Conservation (phyloP, 2,888 invertebrate genomes). For the Thymelicus sylvestris region DNA sequence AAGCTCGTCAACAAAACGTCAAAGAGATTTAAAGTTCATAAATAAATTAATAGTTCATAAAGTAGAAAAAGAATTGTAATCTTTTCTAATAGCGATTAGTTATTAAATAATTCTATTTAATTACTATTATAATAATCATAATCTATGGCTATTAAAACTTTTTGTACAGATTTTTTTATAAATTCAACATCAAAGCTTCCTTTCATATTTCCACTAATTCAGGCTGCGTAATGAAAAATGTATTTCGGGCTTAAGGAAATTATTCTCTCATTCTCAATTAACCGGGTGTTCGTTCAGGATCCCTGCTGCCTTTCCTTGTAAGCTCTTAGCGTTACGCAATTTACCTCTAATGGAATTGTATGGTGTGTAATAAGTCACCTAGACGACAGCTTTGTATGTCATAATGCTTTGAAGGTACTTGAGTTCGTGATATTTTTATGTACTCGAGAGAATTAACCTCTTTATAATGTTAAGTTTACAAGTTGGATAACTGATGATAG, state of each 20-base stretch:
- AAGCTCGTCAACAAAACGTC: too few relatives aligned
- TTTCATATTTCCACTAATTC: background rate
- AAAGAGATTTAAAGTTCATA: too few relatives aligned
- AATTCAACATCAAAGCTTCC: background rate
- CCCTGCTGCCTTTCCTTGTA: slow-evolving; percentile 12
- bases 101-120: too few relatives aligned
- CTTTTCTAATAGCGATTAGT: too few relatives aligned
- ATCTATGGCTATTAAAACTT: too few relatives aligned
- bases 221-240: background rate
- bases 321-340: slow-evolving; percentile 12
- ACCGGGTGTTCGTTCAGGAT: slow-evolving; percentile 8
- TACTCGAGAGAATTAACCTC: background rate
- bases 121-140: too few relatives aligned
- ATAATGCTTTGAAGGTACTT: background rate
- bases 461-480: too few relatives aligned
- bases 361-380: background rate
- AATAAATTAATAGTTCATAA: too few relatives aligned
- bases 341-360: slow-evolving; percentile 19
- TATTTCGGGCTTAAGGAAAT: slow-evolving; percentile 7
- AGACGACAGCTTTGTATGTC: background rate
- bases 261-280: slow-evolving; percentile 19
- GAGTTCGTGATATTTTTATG: background rate
- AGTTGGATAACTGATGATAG: too few relatives aligned
- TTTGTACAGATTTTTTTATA: background rate
- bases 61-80: too few relatives aligned